Evolutionary conservation across 1,140 invertebrate species (phyloP), one percentile per base, ranked within the genome.

Genomic region (Cylas formicarius): DNA sequence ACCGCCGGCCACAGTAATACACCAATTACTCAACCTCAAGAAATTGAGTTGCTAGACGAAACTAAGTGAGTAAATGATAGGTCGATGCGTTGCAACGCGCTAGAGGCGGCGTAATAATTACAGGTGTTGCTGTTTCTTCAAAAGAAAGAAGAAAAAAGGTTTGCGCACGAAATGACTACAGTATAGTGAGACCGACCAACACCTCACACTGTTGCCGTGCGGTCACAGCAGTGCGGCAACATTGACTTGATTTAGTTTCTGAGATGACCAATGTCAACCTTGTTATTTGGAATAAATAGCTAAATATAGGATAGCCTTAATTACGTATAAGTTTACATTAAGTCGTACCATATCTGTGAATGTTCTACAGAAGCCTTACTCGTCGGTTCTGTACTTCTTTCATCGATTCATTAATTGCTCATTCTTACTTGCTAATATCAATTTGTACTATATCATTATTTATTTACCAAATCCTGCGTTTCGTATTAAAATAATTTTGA

Each of bases 41-140:
- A 96, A 75, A 84, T 92, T 26, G 93, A 96, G 66, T 83, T 91
- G 67, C 76, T 88, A 60, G 84, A 90, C 72, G 85, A 90, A 77
- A 89, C 89, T 72, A 89, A 90, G 87, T 91, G 77, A 77, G 84
- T 83, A 72, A 48, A 48, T 37, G 41, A 48, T 36, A 37, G 39
- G 37, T 31, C 28, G 28, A 13, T 31, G 14, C n/a, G 16, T 29
- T 9, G 28, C 18, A 31, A n/a, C 18, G 18, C 14, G 28, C 1
- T 31, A 16, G 28, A 16, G 28, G 7, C 18, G 16, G 31, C 43
- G 18, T 26, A 34, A 13, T 46, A 39, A n/a, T 41, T 82, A 66
- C 80, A 93, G 90, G 77, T 91, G 88, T 74, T 94, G 90, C 75
- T 93, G 89, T 72, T 93, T 93, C 80, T 93, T 93, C 79, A 90